Conservation (phyloP, 2,888 invertebrate species). For the Trachelus stipa region DNA sequence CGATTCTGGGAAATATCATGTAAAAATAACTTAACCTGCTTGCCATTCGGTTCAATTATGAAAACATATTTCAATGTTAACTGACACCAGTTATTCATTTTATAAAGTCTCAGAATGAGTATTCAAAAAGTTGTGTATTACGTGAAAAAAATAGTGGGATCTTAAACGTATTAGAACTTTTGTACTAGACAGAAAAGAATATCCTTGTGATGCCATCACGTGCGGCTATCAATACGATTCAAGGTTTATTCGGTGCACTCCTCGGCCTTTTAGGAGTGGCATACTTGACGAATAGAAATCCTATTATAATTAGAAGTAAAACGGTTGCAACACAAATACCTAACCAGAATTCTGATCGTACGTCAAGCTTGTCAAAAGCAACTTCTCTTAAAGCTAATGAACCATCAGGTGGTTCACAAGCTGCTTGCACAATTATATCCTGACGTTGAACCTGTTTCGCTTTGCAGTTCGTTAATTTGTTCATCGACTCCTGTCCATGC, state of each 20-base stretch:
- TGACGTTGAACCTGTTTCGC: conserved; percentile 81
- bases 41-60: neutral
- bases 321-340: conserved; percentile 73
- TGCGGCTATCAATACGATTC: conserved; percentile 31
- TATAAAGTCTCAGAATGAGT: neutral
- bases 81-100: neutral
- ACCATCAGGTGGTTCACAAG: conserved; percentile 86
- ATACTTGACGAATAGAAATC: conserved; percentile 68
- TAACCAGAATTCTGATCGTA: conserved; percentile 68
- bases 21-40: neutral
- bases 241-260: conserved; percentile 75
- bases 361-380: conserved; percentile 68
- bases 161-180: neutral
- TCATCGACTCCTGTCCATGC: conserved; percentile 46
- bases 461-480: conserved; percentile 56
- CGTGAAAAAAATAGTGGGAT: neutral
- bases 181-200: neutral
- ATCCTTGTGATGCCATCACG: neutral
- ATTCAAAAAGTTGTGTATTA: neutral
- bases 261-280: conserved; percentile 69
- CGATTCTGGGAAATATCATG: neutral
- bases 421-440: conserved; percentile 87
- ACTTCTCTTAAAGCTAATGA: conserved; percentile 71
- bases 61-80: neutral
- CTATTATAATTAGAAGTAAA: conserved; percentile 73